These are phyloP conservation scores for Valencia hispanica DNA, from an alignment of 2,797 vertebrate species.

Conservation along the genomic window DNA sequence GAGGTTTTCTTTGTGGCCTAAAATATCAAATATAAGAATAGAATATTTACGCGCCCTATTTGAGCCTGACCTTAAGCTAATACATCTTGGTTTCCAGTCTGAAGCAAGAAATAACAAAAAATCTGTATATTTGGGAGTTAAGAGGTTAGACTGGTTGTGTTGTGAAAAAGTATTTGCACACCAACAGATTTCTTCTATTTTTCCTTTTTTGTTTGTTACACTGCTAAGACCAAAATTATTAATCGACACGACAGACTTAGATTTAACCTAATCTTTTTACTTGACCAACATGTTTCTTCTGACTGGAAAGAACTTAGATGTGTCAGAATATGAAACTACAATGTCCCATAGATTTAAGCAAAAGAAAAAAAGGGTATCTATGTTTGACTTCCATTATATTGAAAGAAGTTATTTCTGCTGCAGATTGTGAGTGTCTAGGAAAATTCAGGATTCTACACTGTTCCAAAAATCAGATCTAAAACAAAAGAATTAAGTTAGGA, in stretches of 20 bases:
- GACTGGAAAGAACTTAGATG: neutral
- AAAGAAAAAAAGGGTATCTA: neutral
- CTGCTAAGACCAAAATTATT: neutral
- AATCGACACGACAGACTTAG: neutral
- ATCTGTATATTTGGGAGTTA: neutral
- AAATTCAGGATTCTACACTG: neutral
- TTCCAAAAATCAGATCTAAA: neutral
- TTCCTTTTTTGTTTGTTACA: neutral
- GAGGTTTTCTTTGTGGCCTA: constrained; percentile 14
- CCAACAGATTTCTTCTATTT: neutral
- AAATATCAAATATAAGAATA: constrained; percentile 6
- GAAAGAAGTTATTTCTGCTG: neutral
- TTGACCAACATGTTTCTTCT: neutral
- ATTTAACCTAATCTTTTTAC: neutral
- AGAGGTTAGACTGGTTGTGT: neutral
- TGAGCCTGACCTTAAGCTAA: constrained; percentile 2
- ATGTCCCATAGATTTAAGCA: neutral
- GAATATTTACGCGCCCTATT: neutral
- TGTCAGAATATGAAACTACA: neutral
- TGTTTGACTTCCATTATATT: neutral
- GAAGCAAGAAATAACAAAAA: neutral
- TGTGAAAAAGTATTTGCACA: neutral
- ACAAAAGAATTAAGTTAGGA: too few relatives aligned
- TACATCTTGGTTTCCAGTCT: neutral
- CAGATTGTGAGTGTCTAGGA: neutral